These are phyloP conservation scores for Dione juno DNA, from an alignment of 2,888 invertebrate species.

Conservation along the genomic window DNA sequence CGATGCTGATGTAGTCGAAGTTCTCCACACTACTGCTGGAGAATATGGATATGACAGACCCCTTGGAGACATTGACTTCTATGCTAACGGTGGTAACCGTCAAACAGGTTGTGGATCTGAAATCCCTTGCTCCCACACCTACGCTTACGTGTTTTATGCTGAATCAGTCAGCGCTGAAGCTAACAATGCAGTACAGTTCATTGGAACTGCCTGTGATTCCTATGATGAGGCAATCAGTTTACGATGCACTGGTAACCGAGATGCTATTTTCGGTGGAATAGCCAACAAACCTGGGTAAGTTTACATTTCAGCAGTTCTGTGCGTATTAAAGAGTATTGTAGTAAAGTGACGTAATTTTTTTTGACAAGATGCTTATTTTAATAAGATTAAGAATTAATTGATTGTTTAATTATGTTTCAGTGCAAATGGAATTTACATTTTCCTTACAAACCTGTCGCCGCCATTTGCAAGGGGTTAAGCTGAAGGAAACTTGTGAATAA, in stretches of 20 bases:
- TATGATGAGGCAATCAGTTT: conserved; percentile 57
- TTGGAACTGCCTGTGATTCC: conserved; percentile 65
- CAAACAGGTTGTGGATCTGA: conserved; percentile 65
- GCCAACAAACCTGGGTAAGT: conserved; percentile 60
- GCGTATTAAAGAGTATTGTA: no score
- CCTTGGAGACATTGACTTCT: conserved; percentile 72
- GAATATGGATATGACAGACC: conserved; percentile 67
- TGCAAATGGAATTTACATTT: conserved; percentile 53
- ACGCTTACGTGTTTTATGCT: conserved; percentile 64
- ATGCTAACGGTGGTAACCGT: conserved; percentile 68
- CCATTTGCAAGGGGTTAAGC: conserved; percentile 53
- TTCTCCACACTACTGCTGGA: conserved; percentile 69
- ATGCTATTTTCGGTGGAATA: conserved; percentile 64
- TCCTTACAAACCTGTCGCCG: conserved; percentile 50
- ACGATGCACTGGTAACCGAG: conserved; percentile 58
- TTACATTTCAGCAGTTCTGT: no score
- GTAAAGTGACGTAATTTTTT: not conserved
- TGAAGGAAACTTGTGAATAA: no score
- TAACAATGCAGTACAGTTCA: conserved; percentile 55
- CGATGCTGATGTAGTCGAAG: conserved; percentile 70
- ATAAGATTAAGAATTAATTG: no score
- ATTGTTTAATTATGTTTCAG: conserved; percentile 48
- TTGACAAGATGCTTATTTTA: no score
- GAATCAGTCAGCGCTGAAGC: conserved; percentile 62
- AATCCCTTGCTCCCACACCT: conserved; percentile 61